Conservation (phyloP, 2,797 vertebrate species). For the Gymnothorax javanicus region DNA sequence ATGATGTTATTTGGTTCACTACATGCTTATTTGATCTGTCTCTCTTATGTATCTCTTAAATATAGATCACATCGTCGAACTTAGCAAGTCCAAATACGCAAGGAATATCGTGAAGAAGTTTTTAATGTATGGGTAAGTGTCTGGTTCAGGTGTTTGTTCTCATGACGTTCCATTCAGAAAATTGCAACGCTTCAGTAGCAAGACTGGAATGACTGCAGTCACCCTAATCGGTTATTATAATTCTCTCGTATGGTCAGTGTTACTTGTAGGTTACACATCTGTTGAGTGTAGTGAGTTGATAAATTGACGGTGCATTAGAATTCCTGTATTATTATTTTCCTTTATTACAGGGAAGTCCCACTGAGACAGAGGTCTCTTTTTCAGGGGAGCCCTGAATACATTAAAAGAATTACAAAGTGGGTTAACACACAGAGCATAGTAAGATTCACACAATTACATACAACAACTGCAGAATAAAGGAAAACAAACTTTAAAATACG, state of each 20-base stretch:
- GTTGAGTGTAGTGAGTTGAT: neutral
- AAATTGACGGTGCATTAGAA: neutral
- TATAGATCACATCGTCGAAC: conserved; percentile 77
- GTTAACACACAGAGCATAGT: too few relatives aligned
- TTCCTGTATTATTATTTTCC: too few relatives aligned
- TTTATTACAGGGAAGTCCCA: too few relatives aligned
- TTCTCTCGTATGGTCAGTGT: neutral
- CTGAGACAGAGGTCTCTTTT: too few relatives aligned
- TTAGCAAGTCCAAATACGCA: conserved; percentile 93
- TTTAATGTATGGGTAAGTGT: conserved; percentile 94
- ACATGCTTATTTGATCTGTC: neutral
- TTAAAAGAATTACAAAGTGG: too few relatives aligned
- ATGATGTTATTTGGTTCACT: neutral
- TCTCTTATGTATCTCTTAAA: conserved; percentile 40
- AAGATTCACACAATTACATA: too few relatives aligned
- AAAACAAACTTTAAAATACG: too few relatives aligned
- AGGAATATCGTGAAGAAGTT: conserved; percentile 93
- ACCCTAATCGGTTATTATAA: neutral
- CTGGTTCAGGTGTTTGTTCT: neutral
- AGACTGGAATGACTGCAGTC: neutral
- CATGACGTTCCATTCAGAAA: neutral
- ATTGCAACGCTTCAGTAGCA: neutral
- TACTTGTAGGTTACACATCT: neutral
- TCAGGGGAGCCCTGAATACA: too few relatives aligned
- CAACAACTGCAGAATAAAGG: too few relatives aligned